These are phyloP conservation scores for Allophyes oxyacanthae DNA, from an alignment of 2,888 invertebrate genomes.

Conservation along the genomic window DNA sequence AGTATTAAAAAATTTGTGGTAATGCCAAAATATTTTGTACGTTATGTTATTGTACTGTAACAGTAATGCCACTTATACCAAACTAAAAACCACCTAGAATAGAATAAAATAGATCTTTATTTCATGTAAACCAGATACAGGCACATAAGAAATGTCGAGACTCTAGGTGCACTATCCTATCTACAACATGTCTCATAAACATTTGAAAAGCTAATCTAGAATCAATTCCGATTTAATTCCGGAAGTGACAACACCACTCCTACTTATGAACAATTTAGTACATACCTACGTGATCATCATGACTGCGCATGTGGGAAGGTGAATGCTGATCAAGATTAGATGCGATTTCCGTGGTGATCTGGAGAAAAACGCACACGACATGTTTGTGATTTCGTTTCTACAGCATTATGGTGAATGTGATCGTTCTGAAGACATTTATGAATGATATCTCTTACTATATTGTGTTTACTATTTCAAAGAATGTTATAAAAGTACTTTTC, in stretches of 20 bases:
- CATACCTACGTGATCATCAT: slow-evolving; percentile 39
- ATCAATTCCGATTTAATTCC: slow-evolving; percentile 66
- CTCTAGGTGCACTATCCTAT: no score
- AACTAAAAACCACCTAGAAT: no score
- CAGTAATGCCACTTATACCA: no score
- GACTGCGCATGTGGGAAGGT: slow-evolving; percentile 32
- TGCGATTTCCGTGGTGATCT: slow-evolving; percentile 48
- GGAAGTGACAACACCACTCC: slow-evolving; percentile 54
- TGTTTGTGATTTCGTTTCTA: slow-evolving; percentile 29
- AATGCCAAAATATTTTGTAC: no score
- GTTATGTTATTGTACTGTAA: no score
- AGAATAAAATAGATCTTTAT: no score
- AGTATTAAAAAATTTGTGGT: no score
- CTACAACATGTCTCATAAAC: not conserved
- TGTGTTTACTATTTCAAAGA: no score
- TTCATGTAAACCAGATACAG: no score
- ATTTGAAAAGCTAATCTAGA: slow-evolving; percentile 37
- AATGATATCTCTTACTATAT: slow-evolving; percentile 1
- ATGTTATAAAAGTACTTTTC: no score
- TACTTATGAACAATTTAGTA: slow-evolving; percentile 32
- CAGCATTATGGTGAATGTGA: slow-evolving; percentile 21
- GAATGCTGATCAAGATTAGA: slow-evolving; percentile 47
- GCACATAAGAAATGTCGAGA: no score
- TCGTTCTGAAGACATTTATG: slow-evolving; percentile 10
- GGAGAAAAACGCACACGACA: slow-evolving; percentile 33